Evolutionary conservation across 2,113 vertebrate species (phyloP), one percentile per base, ranked within the genome.

Genomic region (Pelecanus crispus): DNA sequence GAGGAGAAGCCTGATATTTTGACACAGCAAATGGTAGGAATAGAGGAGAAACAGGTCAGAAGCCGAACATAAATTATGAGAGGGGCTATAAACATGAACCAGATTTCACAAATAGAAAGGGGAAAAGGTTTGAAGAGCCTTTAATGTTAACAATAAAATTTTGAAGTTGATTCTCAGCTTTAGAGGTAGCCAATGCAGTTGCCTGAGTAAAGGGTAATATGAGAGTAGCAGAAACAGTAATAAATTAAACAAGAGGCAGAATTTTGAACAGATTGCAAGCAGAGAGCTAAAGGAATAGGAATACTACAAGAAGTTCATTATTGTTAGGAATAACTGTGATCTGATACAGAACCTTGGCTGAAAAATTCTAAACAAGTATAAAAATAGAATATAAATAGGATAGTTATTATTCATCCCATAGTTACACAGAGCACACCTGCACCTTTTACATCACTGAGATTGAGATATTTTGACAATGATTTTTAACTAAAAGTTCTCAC

Each of bases 141-240:
- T 97, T 97, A 96, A 95, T 94, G 83, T 93, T 92, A 94, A 94
- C 86, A 96, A 94, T 96, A 96, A 96, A 95, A 95, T 95, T 95
- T 92, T 92, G 86, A 95, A 84, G 91, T 85, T 93, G 72, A 86
- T 96, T 95, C 90, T 94, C 66, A 89, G 80, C 86, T 94, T 95
- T 95, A 86, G 77, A 91, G 42, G 73, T 86, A 93, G 59, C 56
- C 95, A 92, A 9, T 84, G 65, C 47, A 16, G 44, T 92, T 94
- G 80, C 61, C 55, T 78, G 52, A 89, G 56, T 92, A 68, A 91
- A 92, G 65, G 56, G 83, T 96, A 94, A 96, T 67, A 91, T 79
- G 70, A 94, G 95, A 96, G 63, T 40, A 90, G 63, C 28, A 94
- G 67, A 94, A 83, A 32, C 14, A 88, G 52, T 68, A 94, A 95